Base-by-base conservation (phyloP, 2,797 vertebrate genomes). In the Argentina silus region DNA sequence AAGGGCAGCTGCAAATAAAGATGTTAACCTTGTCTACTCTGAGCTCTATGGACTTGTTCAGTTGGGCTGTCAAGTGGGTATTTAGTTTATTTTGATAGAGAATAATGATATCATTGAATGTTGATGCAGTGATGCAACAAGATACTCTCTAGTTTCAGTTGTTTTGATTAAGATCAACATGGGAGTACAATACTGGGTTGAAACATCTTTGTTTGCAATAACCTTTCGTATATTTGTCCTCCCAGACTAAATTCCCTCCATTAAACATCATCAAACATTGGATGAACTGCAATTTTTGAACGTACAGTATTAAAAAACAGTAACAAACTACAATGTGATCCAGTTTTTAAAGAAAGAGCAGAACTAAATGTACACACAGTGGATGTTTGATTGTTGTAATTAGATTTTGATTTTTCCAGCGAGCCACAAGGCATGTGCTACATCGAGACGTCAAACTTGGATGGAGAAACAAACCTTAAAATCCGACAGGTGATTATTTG, bases 361-460 rank as follows among this genome's bases (percentile, higher is more conserved):
- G n/a, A n/a, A n/a, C n/a, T n/a, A n/a, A n/a, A n/a, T 62, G 6
- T 59, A 9, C 12, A 61, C n/a, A 36, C 27, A 36, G 21, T 50
- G 45, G 12, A 44, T 66, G 19, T 56, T 45, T 42, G 53, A n/a
- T 45, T 36, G 23, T 45, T 43, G 19, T 45, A 36, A 36, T 36
- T 36, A 36, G 27, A 36, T 36, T 36, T 36, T 36, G 27, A 36
- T 36, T 36, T 36, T 4, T 77, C 81, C 92, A 99, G 98, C 89
- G 98, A 99, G 86, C 98, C 98, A 9, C 98, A 99, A 90, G 96
- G 96, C 48, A 99, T 99, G 98, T 99, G 98, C 91, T 99, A 99
- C 91, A 99, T 99, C 36, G 98, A 99, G 93, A 99, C 98, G 3
- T 99, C 98, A 78, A 99, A 99, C 86, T 89, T 99, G 88, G 98